Evolutionary conservation across 2,888 invertebrate species (phyloP).

Genomic region (Trissoscelio sp.): DNA sequence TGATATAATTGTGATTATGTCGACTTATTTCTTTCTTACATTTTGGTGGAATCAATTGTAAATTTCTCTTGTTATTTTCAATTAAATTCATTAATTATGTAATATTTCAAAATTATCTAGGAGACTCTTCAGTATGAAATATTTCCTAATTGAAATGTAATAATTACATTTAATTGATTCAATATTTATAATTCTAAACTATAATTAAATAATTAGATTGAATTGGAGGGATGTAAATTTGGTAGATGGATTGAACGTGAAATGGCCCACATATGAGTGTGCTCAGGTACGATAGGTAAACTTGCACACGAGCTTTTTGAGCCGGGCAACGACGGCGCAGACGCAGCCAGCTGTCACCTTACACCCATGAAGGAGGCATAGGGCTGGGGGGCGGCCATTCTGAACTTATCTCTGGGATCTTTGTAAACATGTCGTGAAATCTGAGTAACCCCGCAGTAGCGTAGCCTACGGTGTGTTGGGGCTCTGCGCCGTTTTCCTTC

Average conservation of each 20-base stretch:
- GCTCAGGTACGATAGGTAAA: constrained; percentile 46
- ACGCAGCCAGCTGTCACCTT: constrained; percentile 83
- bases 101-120: too few relatives aligned
- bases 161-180: too few relatives aligned
- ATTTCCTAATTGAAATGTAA: too few relatives aligned
- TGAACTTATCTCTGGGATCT: constrained; percentile 84
- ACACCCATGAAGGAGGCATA: constrained; percentile 81
- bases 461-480: constrained; percentile 74
- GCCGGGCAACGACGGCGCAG: constrained; percentile 76
- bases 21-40: too few relatives aligned
- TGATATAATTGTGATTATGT: too few relatives aligned
- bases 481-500: constrained; percentile 55
- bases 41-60: too few relatives aligned
- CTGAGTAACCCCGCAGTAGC: constrained; percentile 83
- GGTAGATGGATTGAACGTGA: constrained; percentile 46
- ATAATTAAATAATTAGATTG: too few relatives aligned
- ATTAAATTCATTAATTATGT: too few relatives aligned
- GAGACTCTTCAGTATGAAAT: too few relatives aligned
- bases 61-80: too few relatives aligned
- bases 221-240: constrained; percentile 46
- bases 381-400: constrained; percentile 82
- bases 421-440: constrained; percentile 84
- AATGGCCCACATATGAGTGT: constrained; percentile 61
- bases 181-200: too few relatives aligned
- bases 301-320: constrained; percentile 60